Base-by-base conservation (phyloP, 1,140 invertebrate genomes). In the Drosophila santomea region DNA sequence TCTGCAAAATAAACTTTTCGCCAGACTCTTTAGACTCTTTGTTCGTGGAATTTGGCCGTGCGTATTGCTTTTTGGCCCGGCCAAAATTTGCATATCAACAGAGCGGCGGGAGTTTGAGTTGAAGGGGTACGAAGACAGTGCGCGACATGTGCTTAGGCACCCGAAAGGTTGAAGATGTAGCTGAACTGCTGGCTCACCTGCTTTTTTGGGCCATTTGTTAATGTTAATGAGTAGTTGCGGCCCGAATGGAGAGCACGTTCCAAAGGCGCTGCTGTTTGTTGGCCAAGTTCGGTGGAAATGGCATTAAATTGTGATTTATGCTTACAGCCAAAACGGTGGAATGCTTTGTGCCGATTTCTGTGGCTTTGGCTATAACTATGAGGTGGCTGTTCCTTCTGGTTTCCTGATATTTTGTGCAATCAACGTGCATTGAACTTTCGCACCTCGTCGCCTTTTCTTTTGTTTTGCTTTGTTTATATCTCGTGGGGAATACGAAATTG, bases 361-460 rank as follows among this genome's bases (percentile, higher is more conserved):
- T 50, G 56, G 20, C 20, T 20, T 20, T 20, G 20, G 20, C 20
- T 20, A 20, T 20, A 20, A 45, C 47, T 55, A 36, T 4, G 43
- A 32, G 55, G 51, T 50, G 56, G 50, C 51, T 59, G 10, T 44
- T 61, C 38, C 35, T 62, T 62, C 51, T 81, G 54, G 38, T 55
- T 78, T 73, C 80, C 72, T 58, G 76, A 59, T 83, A 69, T 84
- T 85, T 77, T 61, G 63, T 85, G 63, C 80, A 86, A 86, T 85
- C 78, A 78, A 67, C 81, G 81, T 74, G 68, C 81, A 81, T 74
- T 85, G 82, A 85, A 85, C 81, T 86, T 71, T 62, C 74, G 56
- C 39, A 57, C 71, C 55, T 69, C 63, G 50, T 50, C 60, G 59
- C 41, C 41, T 60, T 39, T 39, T 32, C 1, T 32, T 32, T 32